Percentiles rank a stretch among this genome's conserved stretches.
Evolutionary conservation across 2,113 vertebrate species (phyloP).

Genomic region (Forbesichthys papilliferus): DNA sequence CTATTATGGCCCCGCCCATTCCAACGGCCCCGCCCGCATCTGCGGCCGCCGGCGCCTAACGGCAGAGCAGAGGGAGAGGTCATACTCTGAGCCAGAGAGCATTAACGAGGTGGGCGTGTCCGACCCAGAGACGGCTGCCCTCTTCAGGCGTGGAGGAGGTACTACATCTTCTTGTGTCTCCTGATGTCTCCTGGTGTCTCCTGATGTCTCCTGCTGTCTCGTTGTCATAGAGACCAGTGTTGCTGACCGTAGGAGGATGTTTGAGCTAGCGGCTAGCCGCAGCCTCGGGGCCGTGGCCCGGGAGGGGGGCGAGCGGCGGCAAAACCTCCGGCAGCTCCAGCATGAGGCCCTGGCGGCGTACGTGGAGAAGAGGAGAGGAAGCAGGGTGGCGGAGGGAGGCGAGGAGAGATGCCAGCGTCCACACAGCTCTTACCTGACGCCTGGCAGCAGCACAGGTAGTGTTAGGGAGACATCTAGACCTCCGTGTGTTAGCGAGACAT

Average conservation of each 20-base stretch:
- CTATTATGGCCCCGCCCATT: slow-evolving; percentile 36
- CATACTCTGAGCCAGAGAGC: slow-evolving; percentile 93
- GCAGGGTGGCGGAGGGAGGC: slow-evolving; percentile 48
- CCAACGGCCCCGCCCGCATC: slow-evolving; percentile 68
- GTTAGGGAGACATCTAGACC: background rate
- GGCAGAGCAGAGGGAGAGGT: slow-evolving; percentile 89
- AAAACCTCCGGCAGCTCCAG: slow-evolving; percentile 87
- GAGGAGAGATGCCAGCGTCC: slow-evolving; percentile 65
- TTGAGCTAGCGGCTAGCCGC: slow-evolving; percentile 78
- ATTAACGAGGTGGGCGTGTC: slow-evolving; percentile 90
- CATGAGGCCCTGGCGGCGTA: slow-evolving; percentile 89
- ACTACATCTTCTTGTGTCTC: background rate
- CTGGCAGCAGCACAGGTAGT: slow-evolving; percentile 42
- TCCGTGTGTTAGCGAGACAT: too few relatives aligned
- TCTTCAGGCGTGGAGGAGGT: slow-evolving; percentile 69
- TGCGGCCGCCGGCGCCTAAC: slow-evolving; percentile 86
- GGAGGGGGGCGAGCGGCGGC: slow-evolving; percentile 74
- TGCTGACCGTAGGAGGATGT: slow-evolving; percentile 86
- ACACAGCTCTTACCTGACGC: slow-evolving; percentile 76
- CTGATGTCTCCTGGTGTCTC: too few relatives aligned
- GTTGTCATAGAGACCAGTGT: slow-evolving; percentile 76
- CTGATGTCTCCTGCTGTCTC: background rate
- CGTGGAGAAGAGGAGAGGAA: slow-evolving; percentile 84
- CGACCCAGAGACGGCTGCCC: slow-evolving; percentile 60
- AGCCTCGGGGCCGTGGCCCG: slow-evolving; percentile 33